Evolutionary conservation across 2,888 invertebrate genomes (phyloP), one percentile per base, ranked within the genome.

Genomic region (Odontocolon sp.): DNA sequence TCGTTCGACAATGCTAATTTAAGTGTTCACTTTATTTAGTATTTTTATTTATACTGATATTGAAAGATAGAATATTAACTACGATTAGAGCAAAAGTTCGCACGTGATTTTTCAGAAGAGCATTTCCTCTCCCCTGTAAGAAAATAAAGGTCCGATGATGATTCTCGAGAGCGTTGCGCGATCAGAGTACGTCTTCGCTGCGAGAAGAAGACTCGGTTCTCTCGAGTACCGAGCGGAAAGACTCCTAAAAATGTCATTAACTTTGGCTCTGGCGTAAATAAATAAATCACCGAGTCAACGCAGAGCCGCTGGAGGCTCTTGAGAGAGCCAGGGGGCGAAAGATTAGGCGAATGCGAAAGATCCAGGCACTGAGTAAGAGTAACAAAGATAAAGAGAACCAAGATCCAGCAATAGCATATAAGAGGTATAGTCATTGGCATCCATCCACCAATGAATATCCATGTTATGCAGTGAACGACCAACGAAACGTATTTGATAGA

Each of bases 231-330:
- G 5, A n/a, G 33, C 16, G 2, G 61, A n/a, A 66, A 54, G 57
- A 33, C 47, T 26, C 38, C 38, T 31, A 36, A 67, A 59, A 73
- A 77, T 68, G 72, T 80, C 83, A 75, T 80, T 80, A 77, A 81
- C 76, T 80, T 79, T 63, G 59, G 68, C 31, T 36, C 69, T 56
- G 57, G 71, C 71, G 76, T 80, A 80, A 80, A 82, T 79, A 82
- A 82, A 82, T 81, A 82, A 82, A 82, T 80, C 76, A 80, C 67
- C 8, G 45, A 18, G 47, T 21, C 64, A 54, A 64, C 63, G 50
- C 36, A 2, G 38, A 18, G 16, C 0, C 6, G 16, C 5, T 5
- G 42, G 42, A 42, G 16, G 14, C 9, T n/a, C 8, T 26, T 26
- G 28, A 21, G 16, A 61, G 38, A 45, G 38, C 45, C 33, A 42